phyloP scores from a whole-genome alignment of 2,113 vertebrate species.

The Vombatus ursinus region DNA sequence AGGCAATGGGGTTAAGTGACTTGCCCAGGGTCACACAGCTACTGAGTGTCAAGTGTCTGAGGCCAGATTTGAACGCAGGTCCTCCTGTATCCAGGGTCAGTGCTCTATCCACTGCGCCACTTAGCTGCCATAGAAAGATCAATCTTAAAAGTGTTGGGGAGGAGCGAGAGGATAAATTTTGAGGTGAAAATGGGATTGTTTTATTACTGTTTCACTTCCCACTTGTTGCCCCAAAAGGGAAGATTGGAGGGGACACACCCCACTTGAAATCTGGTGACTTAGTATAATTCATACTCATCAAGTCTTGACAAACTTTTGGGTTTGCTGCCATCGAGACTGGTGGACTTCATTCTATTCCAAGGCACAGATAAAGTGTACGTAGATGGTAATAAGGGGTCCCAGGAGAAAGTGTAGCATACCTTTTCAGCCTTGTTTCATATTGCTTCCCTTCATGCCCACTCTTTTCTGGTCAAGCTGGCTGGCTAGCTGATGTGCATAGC shows the following conservation, averaged over 20 bases:
- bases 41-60: too few species aligned
- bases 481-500: not conserved
- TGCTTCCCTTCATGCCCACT: not conserved
- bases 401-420: not conserved
- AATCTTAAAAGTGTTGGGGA: not conserved
- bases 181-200: not conserved
- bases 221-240: constrained; percentile 22
- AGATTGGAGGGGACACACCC: constrained; percentile 20
- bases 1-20: too few species aligned
- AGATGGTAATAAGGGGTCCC: not conserved
- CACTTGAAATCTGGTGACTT: not conserved
- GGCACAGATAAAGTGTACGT: not conserved
- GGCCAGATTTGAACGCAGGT: too few species aligned
- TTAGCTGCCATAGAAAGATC: not conserved
- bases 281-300: constrained; percentile 18
- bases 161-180: not conserved
- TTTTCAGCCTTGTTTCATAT: not conserved
- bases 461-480: not conserved
- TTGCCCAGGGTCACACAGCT: too few species aligned
- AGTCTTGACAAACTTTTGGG: not conserved
- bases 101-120: too few species aligned
- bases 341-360: not conserved
- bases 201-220: not conserved
- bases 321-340: not conserved
- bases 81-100: too few species aligned